Conservation (phyloP, 1,140 invertebrate genomes). For the Colletes gigas region DNA sequence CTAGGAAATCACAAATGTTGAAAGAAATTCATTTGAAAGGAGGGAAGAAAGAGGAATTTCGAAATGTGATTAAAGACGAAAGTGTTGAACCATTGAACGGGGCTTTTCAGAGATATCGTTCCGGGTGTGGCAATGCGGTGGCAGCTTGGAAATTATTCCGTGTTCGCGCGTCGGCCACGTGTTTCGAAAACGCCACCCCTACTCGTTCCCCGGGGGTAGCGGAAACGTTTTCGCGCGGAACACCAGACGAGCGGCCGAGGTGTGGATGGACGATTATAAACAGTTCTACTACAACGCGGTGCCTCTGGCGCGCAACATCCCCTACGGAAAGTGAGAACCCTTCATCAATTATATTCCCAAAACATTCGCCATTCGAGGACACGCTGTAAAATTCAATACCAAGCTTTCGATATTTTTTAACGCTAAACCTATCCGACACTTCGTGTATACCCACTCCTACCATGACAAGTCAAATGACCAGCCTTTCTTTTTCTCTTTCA, state of each 20-base stretch:
- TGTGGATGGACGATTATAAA: conserved; percentile 98
- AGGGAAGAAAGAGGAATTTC: too few species aligned
- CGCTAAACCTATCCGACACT: too few species aligned
- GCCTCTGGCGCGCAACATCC: conserved; percentile 91
- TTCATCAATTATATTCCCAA: not conserved
- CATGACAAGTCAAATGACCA: too few species aligned
- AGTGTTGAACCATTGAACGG: not conserved
- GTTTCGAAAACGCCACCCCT: conserved; percentile 96
- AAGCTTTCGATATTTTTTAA: too few species aligned
- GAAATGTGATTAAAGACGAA: not conserved
- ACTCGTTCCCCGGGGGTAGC: conserved; percentile 96
- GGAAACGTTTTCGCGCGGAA: conserved; percentile 95
- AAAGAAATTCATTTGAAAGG: too few species aligned
- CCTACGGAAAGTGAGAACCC: conserved; percentile 93
- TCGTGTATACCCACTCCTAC: too few species aligned
- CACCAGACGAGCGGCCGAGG: conserved; percentile 93
- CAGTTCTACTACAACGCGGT: conserved; percentile 94
- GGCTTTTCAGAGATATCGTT: conserved; percentile 85
- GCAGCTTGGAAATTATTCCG: conserved; percentile 95
- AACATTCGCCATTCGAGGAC: not conserved
- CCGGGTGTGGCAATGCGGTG: conserved; percentile 98
- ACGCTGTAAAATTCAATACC: too few species aligned
- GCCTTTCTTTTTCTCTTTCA: too few species aligned
- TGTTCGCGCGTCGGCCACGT: conserved; percentile 96
- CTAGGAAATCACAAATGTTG: too few species aligned